Conservation (phyloP, 2,888 invertebrate species). For the Thera obeliscata region DNA sequence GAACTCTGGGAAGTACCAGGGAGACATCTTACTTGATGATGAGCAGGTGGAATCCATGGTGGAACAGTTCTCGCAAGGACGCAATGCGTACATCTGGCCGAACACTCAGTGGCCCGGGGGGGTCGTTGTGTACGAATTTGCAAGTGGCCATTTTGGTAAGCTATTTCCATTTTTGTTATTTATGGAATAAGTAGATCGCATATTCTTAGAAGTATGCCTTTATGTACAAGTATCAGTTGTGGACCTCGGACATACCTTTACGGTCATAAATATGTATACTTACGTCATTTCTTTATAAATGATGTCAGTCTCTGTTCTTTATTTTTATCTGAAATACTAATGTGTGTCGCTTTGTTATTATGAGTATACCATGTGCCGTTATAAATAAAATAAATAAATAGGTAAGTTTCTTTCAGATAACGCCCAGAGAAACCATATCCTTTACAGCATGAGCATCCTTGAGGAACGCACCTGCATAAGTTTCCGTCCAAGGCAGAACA, state of each 20-base stretch:
- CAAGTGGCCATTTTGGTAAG: constrained; percentile 48
- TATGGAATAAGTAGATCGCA: too few species aligned
- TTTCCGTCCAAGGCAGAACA: constrained; percentile 36
- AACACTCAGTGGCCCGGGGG: constrained; percentile 57
- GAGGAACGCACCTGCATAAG: constrained; percentile 36
- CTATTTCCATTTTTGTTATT: not conserved
- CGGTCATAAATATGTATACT: too few species aligned
- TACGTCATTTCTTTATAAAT: too few species aligned
- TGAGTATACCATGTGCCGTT: too few species aligned
- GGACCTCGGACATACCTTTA: too few species aligned
- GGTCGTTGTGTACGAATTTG: constrained; percentile 56
- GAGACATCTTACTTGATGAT: constrained; percentile 62
- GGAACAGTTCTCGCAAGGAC: constrained; percentile 48
- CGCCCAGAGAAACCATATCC: constrained; percentile 33
- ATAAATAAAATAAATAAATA: too few species aligned
- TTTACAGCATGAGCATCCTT: constrained; percentile 33
- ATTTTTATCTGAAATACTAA: too few species aligned
- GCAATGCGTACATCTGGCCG: constrained; percentile 57
- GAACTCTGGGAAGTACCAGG: constrained; percentile 64
- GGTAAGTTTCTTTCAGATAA: constrained; percentile 21
- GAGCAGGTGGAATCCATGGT: constrained; percentile 52
- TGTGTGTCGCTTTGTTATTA: too few species aligned
- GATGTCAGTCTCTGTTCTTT: too few species aligned
- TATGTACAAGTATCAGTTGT: too few species aligned
- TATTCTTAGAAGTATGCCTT: too few species aligned